phyloP scores from a whole-genome alignment of 2,888 invertebrate genomes.

The Hydraecia micacea region DNA sequence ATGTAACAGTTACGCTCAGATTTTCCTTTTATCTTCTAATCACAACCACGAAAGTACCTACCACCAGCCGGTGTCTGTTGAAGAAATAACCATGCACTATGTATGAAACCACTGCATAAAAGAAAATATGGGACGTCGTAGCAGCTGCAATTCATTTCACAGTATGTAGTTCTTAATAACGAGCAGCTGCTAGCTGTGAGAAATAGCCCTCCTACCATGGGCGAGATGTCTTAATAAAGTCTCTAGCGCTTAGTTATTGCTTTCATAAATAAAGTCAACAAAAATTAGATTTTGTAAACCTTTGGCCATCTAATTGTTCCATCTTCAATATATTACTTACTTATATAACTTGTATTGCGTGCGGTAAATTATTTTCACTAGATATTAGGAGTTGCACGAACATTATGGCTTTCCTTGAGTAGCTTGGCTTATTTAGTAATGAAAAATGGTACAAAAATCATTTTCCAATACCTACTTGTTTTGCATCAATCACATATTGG shows the following conservation, averaged over 20 bases:
- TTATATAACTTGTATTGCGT: too few relatives aligned
- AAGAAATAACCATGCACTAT: not conserved
- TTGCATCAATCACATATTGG: not conserved
- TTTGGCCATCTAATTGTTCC: not conserved
- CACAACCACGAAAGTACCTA: too few relatives aligned
- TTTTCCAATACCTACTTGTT: not conserved
- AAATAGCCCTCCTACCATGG: slow-evolving; percentile 28
- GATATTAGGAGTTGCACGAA: not conserved
- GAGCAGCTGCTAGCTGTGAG: slow-evolving; percentile 49
- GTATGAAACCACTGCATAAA: slow-evolving; percentile 14
- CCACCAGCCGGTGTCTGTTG: not conserved
- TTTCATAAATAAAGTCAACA: slow-evolving; percentile 3
- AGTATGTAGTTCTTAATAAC: slow-evolving; percentile 44
- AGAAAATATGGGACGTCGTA: slow-evolving; percentile 23
- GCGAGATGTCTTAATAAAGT: slow-evolving; percentile 26
- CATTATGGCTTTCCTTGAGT: not conserved
- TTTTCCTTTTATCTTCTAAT: not conserved
- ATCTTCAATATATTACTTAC: not conserved
- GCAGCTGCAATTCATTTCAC: slow-evolving; percentile 48
- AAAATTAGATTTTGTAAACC: not conserved
- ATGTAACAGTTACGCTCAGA: not conserved
- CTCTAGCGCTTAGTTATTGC: slow-evolving; percentile 28
- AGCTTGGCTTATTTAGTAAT: not conserved
- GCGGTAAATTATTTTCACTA: not conserved
- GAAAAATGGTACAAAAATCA: not conserved